A percentile compares a stretch with the other conserved stretches of the same genome.
phyloP scores from a whole-genome alignment of 1,140 invertebrate species.

The Ericerus pela region DNA sequence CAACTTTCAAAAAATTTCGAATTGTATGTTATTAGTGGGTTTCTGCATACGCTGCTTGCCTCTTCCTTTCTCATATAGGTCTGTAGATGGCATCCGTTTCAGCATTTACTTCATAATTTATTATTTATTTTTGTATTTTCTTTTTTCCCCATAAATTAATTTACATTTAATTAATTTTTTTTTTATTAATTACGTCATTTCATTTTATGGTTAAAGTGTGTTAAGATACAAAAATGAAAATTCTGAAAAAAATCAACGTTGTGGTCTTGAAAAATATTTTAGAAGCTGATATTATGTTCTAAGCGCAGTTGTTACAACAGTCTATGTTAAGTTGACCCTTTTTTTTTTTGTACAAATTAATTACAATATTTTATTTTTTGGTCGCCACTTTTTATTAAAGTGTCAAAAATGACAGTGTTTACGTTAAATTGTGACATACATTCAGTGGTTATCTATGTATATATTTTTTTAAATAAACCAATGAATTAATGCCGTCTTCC shows the following conservation, averaged over 20 bases:
- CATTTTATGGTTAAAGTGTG: neutral
- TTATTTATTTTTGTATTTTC: conserved; percentile 2
- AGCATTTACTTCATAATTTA: conserved; percentile 9
- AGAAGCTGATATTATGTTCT: conserved; percentile 6
- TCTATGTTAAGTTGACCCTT: conserved; percentile 8
- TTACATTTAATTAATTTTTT: neutral
- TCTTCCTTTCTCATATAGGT: neutral
- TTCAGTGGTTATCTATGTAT: too few species aligned
- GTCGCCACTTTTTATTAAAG: neutral
- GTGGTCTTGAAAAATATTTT: conserved; percentile 8
- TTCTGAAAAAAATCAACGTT: conserved; percentile 7
- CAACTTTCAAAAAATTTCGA: conserved; percentile 5
- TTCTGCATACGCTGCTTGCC: conserved; percentile 7
- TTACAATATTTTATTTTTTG: conserved; percentile 6
- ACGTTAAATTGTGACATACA: too few species aligned
- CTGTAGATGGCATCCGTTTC: conserved; percentile 1
- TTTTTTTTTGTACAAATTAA: conserved; percentile 11
- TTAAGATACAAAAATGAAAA: conserved; percentile 5
- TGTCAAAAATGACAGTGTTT: too few species aligned
- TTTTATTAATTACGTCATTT: neutral
- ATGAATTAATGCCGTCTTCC: too few species aligned
- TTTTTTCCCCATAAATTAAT: neutral
- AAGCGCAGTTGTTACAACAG: conserved; percentile 7
- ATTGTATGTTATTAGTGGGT: neutral
- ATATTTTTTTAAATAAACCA: too few species aligned